Evolutionary conservation across 2,888 invertebrate genomes (phyloP), one percentile per base, ranked within the genome.

Genomic region (Parnassius mnemosyne): DNA sequence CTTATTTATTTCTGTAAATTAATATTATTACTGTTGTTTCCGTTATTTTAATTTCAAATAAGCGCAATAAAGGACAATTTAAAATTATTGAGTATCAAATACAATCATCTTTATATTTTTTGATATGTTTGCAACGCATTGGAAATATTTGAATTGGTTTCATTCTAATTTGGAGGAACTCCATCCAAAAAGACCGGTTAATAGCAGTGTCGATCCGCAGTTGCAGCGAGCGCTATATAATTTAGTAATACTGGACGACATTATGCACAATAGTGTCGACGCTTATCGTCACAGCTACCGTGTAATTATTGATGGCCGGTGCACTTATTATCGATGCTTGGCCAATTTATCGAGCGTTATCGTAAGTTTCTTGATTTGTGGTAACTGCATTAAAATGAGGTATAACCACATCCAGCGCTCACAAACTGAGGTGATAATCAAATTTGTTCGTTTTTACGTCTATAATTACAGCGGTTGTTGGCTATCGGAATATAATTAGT

Each of bases 221-320:
- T 55, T 57, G 60, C 65, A 66, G 61, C 52, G 54, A 65, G 66
- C 52, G 74, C 79, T 76, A 75, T 85, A 83, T 89, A 88, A 88
- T 89, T 89, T 84, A 78, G 84, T 83, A 83, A 85, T 86, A 79
- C 77, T 77, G 83, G 76, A 78, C 79, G 80, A 83, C 79, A 88
- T 89, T 88, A 88, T 81, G 83, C 83, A 87, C 84, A 84, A 85
- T 87, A 84, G 88, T 84, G 81, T 77, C 76, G 83, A 78, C 80
- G 78, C 76, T 84, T 87, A 85, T 84, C 87, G 75, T 76, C 77
- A 71, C 75, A 57, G 77, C 83, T 82, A 82, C 83, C 78, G 79
- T 85, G 72, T 79, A 89, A 89, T 89, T 89, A 89, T 83, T 79
- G 83, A 79, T 79, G 70, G 71, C 73, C 73, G 69, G 70, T 74